These are phyloP conservation scores for Hemithea aestivaria DNA, from an alignment of 2,888 invertebrate species.

Conservation along the genomic window DNA sequence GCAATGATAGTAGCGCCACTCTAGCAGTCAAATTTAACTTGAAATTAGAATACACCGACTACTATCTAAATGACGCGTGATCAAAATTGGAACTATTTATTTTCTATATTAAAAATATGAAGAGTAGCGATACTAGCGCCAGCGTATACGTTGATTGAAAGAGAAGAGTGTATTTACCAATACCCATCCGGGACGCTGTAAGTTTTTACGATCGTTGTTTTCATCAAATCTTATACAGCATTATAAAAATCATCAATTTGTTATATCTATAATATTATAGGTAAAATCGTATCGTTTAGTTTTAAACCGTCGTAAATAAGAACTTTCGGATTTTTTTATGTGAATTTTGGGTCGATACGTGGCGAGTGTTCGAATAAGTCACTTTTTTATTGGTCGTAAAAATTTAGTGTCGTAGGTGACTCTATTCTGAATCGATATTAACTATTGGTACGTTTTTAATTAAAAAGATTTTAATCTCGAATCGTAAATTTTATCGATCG, in stretches of 20 bases:
- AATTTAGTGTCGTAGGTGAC: slow-evolving; percentile 60
- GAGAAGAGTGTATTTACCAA: too few species aligned
- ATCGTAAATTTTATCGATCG: slow-evolving; percentile 41
- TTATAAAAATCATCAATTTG: slow-evolving; percentile 48
- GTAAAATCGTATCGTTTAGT: slow-evolving; percentile 56
- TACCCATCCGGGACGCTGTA: too few species aligned
- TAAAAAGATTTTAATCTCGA: slow-evolving; percentile 48
- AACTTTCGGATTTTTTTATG: slow-evolving; percentile 68
- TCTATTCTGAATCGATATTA: slow-evolving; percentile 55
- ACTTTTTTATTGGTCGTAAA: slow-evolving; percentile 72
- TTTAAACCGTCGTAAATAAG: slow-evolving; percentile 69
- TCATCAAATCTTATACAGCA: slow-evolving; percentile 47
- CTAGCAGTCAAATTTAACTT: too few species aligned
- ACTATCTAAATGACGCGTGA: too few species aligned
- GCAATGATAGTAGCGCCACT: too few species aligned
- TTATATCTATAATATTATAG: slow-evolving; percentile 42
- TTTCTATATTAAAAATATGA: too few species aligned
- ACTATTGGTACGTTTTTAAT: slow-evolving; percentile 42
- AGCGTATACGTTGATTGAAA: too few species aligned
- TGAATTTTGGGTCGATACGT: slow-evolving; percentile 45
- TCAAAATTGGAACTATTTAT: too few species aligned
- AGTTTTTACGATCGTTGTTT: slow-evolving; percentile 49
- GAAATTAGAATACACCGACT: too few species aligned
- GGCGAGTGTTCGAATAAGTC: slow-evolving; percentile 65
- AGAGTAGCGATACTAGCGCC: too few species aligned